Conservation (phyloP, 2,797 vertebrate species). For the Buphagus erythrorhynchus region DNA sequence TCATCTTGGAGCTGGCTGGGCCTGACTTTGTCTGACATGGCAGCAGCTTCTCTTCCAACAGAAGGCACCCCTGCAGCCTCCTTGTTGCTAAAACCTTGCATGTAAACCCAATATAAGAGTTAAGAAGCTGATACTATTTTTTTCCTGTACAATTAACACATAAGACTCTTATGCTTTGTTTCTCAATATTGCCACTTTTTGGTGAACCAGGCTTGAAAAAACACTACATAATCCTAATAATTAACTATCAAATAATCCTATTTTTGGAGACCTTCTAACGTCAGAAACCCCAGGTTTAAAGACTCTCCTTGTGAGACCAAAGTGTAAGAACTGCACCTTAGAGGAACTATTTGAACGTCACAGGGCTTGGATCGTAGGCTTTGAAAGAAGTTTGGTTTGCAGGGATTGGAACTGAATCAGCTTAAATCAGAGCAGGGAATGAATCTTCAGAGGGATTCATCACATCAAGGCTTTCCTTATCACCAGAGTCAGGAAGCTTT, state of each 20-base stretch:
- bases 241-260: neutral
- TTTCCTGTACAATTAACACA: neutral
- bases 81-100: neutral
- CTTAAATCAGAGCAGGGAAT: neutral
- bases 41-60: neutral
- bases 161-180: neutral
- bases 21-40: neutral
- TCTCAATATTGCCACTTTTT: neutral
- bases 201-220: neutral
- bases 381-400: neutral
- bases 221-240: neutral
- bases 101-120: neutral
- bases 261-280: neutral
- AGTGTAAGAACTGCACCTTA: neutral
- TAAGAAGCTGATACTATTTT: neutral
- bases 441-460: constrained; percentile 30
- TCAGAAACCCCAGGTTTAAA: neutral
- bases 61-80: neutral
- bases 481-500: constrained; percentile 21
- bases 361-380: neutral
- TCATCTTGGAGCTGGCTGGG: neutral
- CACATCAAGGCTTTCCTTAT: constrained; percentile 27
- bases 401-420: neutral
- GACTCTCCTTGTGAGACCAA: neutral
- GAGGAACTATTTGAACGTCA: neutral